These are phyloP conservation scores for Ovibos moschatus DNA, from an alignment of 2,113 vertebrate species.

Conservation along the genomic window DNA sequence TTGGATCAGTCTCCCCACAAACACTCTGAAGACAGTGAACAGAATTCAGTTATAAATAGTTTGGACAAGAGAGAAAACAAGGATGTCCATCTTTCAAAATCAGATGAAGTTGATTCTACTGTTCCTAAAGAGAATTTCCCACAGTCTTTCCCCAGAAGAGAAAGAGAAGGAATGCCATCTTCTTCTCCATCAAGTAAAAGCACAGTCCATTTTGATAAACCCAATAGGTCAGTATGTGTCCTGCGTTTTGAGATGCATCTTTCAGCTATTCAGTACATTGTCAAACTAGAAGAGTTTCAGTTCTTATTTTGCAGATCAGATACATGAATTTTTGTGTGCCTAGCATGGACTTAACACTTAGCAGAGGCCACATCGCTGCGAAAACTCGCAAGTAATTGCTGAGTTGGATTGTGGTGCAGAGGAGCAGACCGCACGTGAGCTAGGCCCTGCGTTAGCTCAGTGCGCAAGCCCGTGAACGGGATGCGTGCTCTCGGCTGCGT, in stretches of 20 bases:
- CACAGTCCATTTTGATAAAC: slow-evolving; percentile 90
- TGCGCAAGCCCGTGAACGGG: neutral
- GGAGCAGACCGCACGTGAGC: neutral
- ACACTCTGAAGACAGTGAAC: slow-evolving; percentile 86
- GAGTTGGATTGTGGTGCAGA: neutral
- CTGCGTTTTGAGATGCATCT: neutral
- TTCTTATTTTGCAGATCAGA: neutral
- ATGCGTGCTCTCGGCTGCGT: neutral
- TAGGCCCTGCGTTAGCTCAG: neutral
- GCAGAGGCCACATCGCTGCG: neutral
- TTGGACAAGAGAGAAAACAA: slow-evolving; percentile 79
- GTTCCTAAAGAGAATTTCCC: slow-evolving; percentile 76
- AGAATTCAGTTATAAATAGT: slow-evolving; percentile 87
- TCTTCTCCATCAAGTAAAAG: slow-evolving; percentile 77
- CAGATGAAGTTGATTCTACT: slow-evolving; percentile 75
- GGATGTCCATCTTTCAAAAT: slow-evolving; percentile 65
- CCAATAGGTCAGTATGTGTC: slow-evolving; percentile 91
- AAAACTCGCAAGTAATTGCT: neutral
- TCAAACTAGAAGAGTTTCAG: neutral
- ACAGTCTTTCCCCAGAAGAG: slow-evolving; percentile 77
- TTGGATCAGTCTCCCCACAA: slow-evolving; percentile 77
- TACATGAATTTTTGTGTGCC: neutral
- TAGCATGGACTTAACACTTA: neutral
- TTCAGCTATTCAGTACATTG: neutral
- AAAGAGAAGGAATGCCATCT: slow-evolving; percentile 79